These are phyloP conservation scores for Tachysurus fulvidraco DNA, from an alignment of 2,113 vertebrate species.

Conservation along the genomic window DNA sequence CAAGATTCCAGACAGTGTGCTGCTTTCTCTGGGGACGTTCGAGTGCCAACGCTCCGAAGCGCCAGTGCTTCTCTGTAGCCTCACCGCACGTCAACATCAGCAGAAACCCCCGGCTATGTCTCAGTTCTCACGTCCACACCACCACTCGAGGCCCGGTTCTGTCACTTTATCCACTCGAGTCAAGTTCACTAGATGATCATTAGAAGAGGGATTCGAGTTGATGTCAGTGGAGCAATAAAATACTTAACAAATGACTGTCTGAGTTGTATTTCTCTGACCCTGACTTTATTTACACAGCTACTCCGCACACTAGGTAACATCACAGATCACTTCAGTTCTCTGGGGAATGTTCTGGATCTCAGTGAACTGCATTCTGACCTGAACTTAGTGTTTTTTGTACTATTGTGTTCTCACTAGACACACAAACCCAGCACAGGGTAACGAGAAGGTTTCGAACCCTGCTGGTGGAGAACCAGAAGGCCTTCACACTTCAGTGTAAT, in stretches of 20 bases:
- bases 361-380: background rate
- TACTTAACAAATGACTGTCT: background rate
- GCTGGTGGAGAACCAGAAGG: background rate
- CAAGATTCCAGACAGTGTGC: background rate
- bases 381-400: background rate
- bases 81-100: conserved; percentile 8
- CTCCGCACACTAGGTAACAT: background rate
- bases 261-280: background rate
- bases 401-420: background rate
- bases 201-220: background rate
- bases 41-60: conserved; percentile 20
- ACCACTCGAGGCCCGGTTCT: background rate
- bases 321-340: background rate
- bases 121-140: background rate
- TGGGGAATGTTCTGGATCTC: background rate
- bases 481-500: background rate
- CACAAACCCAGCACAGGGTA: background rate
- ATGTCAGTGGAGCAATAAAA: conserved; percentile 19
- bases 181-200: background rate
- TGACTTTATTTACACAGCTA: background rate
- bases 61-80: conserved; percentile 42
- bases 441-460: background rate
- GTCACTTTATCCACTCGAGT: background rate
- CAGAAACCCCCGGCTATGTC: background rate
- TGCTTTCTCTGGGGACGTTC: conserved; percentile 23